Percentiles rank a stretch among this genome's conserved stretches.
phyloP scores from a whole-genome alignment of 2,113 vertebrate species.

The Percopsis transmontana region DNA sequence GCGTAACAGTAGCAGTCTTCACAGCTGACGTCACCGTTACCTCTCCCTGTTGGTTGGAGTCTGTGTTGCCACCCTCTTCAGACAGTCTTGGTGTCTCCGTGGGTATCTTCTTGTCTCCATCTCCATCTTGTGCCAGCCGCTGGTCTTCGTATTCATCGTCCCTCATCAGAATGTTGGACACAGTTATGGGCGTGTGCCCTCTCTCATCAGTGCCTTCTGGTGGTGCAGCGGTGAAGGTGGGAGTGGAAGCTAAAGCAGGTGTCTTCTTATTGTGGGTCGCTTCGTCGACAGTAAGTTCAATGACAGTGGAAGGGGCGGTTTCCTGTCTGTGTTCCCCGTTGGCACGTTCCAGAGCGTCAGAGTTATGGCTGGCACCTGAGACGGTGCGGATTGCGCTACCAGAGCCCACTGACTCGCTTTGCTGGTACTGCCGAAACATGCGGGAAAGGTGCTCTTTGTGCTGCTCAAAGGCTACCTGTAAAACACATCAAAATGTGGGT shows the following conservation, averaged over 20 bases:
- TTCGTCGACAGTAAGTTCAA: slow-evolving; percentile 66
- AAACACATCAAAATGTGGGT: slow-evolving; percentile 29
- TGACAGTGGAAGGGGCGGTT: slow-evolving; percentile 70
- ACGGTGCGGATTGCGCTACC: slow-evolving; percentile 75
- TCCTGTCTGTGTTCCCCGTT: slow-evolving; percentile 66
- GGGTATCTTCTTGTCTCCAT: slow-evolving; percentile 41
- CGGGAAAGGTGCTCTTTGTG: slow-evolving; percentile 90
- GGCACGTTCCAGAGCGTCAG: slow-evolving; percentile 54
- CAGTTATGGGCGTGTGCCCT: slow-evolving; percentile 45
- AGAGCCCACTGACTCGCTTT: slow-evolving; percentile 73
- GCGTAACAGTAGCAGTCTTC: neutral
- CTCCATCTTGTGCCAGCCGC: slow-evolving; percentile 16
- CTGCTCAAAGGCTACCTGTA: slow-evolving; percentile 94
- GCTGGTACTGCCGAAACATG: slow-evolving; percentile 88
- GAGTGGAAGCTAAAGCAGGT: slow-evolving; percentile 28
- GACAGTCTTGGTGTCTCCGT: neutral
- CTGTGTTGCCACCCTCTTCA: slow-evolving; percentile 17
- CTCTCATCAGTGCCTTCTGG: slow-evolving; percentile 34
- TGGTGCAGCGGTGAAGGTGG: slow-evolving; percentile 34
- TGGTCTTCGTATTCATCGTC: slow-evolving; percentile 57
- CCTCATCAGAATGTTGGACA: slow-evolving; percentile 71
- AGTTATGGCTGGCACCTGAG: slow-evolving; percentile 74
- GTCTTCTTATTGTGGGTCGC: slow-evolving; percentile 23
- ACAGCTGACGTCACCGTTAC: slow-evolving; percentile 13
- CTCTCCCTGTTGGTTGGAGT: slow-evolving; percentile 17